Percentiles rank a stretch among this genome's conserved stretches.
Evolutionary conservation across 2,113 vertebrate species (phyloP).

Genomic region (Mellivora capensis): DNA sequence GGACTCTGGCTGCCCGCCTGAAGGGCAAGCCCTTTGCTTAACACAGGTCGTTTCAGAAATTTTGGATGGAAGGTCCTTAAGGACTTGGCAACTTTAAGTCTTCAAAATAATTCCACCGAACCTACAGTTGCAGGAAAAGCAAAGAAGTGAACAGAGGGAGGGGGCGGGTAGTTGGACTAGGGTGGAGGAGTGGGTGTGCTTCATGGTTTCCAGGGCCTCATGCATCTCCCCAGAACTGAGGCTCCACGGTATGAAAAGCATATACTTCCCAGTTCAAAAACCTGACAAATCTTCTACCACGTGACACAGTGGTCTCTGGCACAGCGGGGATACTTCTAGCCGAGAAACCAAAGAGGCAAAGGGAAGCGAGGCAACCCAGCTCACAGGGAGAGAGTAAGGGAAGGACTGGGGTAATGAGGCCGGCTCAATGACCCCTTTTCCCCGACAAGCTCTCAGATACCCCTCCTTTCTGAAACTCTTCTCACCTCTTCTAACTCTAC

Average conservation of each 20-base stretch:
- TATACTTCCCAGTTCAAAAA: not conserved
- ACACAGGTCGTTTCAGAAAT: not conserved
- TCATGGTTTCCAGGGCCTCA: not conserved
- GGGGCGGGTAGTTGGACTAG: not conserved
- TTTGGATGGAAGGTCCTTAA: not conserved
- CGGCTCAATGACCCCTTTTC: not conserved
- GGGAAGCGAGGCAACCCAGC: not conserved
- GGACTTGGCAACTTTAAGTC: not conserved
- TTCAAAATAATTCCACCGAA: not conserved
- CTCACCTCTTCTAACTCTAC: not conserved
- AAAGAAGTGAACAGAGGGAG: not conserved
- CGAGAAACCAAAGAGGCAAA: not conserved
- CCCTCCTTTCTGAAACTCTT: not conserved
- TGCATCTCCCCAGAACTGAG: not conserved
- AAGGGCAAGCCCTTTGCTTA: not conserved
- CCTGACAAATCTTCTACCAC: not conserved
- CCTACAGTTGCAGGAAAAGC: not conserved
- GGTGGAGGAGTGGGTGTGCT: not conserved
- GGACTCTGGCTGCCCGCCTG: rapidly evolving
- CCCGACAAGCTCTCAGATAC: not conserved
- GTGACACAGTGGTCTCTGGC: not conserved
- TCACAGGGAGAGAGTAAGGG: not conserved
- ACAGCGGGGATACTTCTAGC: not conserved
- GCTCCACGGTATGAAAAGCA: not conserved
- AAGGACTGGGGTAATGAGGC: not conserved